Evolutionary conservation across 2,797 vertebrate genomes (phyloP), one percentile per base, ranked within the genome.

Genomic region (Anguilla obscura): DNA sequence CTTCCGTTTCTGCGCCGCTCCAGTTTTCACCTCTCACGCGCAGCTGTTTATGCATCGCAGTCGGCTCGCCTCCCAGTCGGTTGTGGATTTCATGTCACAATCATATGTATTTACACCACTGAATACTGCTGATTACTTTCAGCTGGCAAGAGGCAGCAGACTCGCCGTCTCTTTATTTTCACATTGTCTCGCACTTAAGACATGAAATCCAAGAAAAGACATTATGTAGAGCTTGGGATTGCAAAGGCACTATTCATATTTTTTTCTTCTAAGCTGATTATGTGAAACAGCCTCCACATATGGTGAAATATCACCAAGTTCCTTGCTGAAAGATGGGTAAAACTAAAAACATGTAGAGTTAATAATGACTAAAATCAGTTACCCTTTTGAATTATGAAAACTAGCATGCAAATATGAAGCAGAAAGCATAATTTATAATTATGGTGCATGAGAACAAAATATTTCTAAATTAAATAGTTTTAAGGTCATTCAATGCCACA

Each of bases 161-260:
- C 21, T 24, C 79, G 1, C 21, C 2, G 21, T 82, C 33, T 40
- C 74, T 79, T 82, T 82, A 24, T 82, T 50, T 82, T 50, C 79
- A 50, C 18, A 82, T 82, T 50, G 40, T 82, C 45, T 9, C 1
- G 9, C 2, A 1, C 79, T 82, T 50, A 50, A 79, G 40, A 40
- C 74, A 18, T 5, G 14, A 79, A 40, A 79, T 48, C 18, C 63
- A 69, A 27, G 27, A 50, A 82, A 48, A 50, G 5, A 50, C 18
- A 52, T 52, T 2, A 1, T 82, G 27, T 76, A 76, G 71, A 80
- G 21, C 76, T 45, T 18, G 79, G 45, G 24, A n/a, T 33, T 40
- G 3, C 74, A 76, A 82, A 50, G 45, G 40, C 40, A 82, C 79
- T 50, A 45, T 76, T 76, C 14, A 79, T 50, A 82, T 82, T 82